phyloP scores from a whole-genome alignment of 2,888 invertebrate species.

The Erebia epiphron region DNA sequence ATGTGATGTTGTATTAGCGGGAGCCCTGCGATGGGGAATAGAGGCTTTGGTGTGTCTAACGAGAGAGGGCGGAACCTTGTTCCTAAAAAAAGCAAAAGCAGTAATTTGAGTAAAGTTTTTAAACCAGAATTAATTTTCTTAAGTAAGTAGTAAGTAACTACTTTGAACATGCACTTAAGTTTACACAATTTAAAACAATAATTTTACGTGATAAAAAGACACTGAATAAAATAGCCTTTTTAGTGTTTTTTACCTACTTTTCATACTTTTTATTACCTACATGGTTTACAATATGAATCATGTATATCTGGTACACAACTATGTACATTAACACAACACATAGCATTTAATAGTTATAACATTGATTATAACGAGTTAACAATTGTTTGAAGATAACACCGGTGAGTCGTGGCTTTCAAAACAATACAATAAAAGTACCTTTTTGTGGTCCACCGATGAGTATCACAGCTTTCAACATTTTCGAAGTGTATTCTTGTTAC shows the following conservation, averaged over 20 bases:
- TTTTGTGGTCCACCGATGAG: slow-evolving; percentile 97
- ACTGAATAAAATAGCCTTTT: too few relatives aligned
- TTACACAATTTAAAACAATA: too few relatives aligned
- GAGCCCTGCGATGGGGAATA: slow-evolving; percentile 98
- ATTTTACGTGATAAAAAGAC: too few relatives aligned
- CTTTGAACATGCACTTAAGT: too few relatives aligned
- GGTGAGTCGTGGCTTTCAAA: slow-evolving; percentile 50
- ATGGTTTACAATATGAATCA: too few relatives aligned
- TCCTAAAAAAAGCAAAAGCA: slow-evolving; percentile 81
- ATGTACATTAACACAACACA: too few relatives aligned
- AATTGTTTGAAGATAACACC: slow-evolving; percentile 42
- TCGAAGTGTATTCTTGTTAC: slow-evolving; percentile 19
- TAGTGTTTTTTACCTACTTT: too few relatives aligned
- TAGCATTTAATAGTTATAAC: background rate
- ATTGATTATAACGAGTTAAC: background rate
- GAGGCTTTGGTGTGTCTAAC: slow-evolving; percentile 97
- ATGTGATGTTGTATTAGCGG: slow-evolving; percentile 99
- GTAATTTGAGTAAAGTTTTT: background rate
- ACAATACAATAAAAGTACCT: slow-evolving; percentile 82
- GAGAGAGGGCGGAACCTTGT: slow-evolving; percentile 98
- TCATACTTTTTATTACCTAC: too few relatives aligned
- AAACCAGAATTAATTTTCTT: too few relatives aligned
- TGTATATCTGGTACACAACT: too few relatives aligned
- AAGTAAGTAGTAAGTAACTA: too few relatives aligned
- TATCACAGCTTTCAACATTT: slow-evolving; percentile 93